Evolutionary conservation across 2,888 invertebrate species (phyloP).

Genomic region (Ischnus inquisitorius): DNA sequence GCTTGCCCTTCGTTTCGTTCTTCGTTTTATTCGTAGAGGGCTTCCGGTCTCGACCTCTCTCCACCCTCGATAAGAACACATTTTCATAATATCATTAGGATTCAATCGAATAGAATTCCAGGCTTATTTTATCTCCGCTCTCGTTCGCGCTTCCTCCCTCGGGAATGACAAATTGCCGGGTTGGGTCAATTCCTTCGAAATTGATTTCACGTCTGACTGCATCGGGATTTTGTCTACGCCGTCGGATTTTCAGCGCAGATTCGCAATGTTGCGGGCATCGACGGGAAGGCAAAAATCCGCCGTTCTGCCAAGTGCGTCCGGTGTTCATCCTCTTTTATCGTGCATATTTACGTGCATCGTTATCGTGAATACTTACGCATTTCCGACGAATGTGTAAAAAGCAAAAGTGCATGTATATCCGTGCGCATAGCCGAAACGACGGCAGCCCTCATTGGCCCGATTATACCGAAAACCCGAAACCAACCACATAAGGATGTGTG

Average conservation of each 20-base stretch:
- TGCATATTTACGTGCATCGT: too few relatives aligned
- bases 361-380: too few relatives aligned
- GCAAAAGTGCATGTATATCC: constrained; percentile 10
- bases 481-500: constrained; percentile 1
- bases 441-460: constrained; percentile 52
- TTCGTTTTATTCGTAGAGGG: constrained; percentile 9
- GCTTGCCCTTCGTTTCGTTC: neutral
- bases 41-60: constrained; percentile 55
- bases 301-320: too few relatives aligned
- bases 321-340: too few relatives aligned
- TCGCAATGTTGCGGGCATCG: too few relatives aligned
- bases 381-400: neutral
- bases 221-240: neutral
- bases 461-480: constrained; percentile 41
- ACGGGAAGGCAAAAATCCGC: too few relatives aligned
- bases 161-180: constrained; percentile 49
- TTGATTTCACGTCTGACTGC: constrained; percentile 45
- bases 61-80: constrained; percentile 48
- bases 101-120: constrained; percentile 31
- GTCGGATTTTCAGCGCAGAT: neutral
- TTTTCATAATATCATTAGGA: constrained; percentile 62
- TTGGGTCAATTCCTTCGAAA: constrained; percentile 24
- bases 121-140: constrained; percentile 37
- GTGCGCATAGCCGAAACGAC: constrained; percentile 12
- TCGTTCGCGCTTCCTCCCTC: constrained; percentile 36